Percentiles rank a stretch among this genome's conserved stretches.
Evolutionary conservation across 2,797 vertebrate species (phyloP).

Genomic region (Enteromius viviparus): DNA sequence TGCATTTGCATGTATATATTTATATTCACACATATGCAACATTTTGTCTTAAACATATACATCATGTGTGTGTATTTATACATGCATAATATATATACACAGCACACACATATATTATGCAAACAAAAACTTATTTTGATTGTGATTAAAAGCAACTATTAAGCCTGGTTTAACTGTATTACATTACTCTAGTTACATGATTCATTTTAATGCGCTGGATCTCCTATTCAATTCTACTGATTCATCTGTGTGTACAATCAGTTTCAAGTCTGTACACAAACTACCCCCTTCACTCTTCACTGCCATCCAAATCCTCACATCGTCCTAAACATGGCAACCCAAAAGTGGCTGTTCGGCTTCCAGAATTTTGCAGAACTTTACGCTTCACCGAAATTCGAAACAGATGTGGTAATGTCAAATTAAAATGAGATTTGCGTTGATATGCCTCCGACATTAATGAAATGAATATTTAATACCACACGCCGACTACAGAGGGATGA

Average conservation of each 20-base stretch:
- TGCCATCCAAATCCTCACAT: not conserved
- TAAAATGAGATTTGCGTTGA: conserved; percentile 80
- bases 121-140: no score
- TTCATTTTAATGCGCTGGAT: not conserved
- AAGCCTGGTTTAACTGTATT: not conserved
- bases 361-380: conserved; percentile 31
- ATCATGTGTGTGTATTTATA: no score
- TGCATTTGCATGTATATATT: no score
- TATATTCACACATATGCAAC: no score
- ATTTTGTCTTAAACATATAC: no score
- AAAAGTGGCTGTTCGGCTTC: conserved; percentile 17
- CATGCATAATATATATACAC: no score
- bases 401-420: conserved; percentile 85
- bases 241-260: not conserved
- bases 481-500: conserved; percentile 72
- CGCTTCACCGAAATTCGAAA: conserved; percentile 77
- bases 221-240: not conserved
- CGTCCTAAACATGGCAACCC: not conserved
- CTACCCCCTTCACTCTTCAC: not conserved
- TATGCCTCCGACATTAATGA: conserved; percentile 79
- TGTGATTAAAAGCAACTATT: not conserved
- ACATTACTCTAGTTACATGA: not conserved
- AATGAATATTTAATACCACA: conserved; percentile 78
- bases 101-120: no score
- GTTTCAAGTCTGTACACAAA: not conserved